phyloP scores from a whole-genome alignment of 2,113 vertebrate genomes.

The Calyptomena viridis region DNA sequence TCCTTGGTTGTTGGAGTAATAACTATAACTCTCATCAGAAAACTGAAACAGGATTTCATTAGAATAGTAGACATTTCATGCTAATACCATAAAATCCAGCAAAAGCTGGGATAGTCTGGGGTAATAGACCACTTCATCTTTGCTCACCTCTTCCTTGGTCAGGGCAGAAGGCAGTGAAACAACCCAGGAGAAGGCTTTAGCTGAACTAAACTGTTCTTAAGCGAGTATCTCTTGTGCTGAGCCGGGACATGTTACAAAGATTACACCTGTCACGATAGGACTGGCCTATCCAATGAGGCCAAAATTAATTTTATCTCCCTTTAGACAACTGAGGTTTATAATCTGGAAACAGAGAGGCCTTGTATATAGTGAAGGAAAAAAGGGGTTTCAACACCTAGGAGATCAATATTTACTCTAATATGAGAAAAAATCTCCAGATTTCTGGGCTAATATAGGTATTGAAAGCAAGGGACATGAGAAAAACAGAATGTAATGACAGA shows the following conservation, averaged over 20 bases:
- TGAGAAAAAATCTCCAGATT: neutral
- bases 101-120: neutral
- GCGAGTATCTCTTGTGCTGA: neutral
- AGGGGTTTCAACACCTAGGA: neutral
- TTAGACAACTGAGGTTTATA: neutral
- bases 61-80: neutral
- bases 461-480: neutral
- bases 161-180: neutral
- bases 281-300: neutral
- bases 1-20: neutral
- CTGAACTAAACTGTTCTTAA: neutral
- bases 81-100: neutral
- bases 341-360: neutral
- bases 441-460: neutral
- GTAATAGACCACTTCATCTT: neutral
- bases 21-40: neutral
- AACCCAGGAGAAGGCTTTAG: neutral
- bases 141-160: neutral
- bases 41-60: slow-evolving; percentile 45
- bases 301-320: neutral
- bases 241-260: neutral
- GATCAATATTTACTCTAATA: neutral
- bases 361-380: neutral
- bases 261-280: neutral
- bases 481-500: neutral